Conservation (phyloP, 2,797 vertebrate species). For the Pipistrellus pygmaeus region DNA sequence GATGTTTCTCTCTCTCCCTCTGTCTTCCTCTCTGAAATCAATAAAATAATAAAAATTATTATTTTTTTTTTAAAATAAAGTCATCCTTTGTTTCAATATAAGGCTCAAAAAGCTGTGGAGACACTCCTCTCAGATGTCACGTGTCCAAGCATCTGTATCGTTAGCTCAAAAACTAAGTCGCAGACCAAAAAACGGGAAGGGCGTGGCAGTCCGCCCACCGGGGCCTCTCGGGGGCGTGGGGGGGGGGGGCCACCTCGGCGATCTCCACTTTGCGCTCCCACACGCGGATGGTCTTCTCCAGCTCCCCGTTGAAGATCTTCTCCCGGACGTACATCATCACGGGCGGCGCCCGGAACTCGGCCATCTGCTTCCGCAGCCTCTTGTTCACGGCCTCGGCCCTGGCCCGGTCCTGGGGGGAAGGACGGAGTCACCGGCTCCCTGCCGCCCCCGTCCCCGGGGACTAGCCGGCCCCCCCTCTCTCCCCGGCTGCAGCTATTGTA, state of each 20-base stretch:
- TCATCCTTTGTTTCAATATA: neutral
- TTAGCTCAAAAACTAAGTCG: neutral
- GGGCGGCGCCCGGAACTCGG: conserved; percentile 81
- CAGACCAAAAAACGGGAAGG: neutral
- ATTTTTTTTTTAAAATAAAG: neutral
- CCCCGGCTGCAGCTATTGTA: neutral
- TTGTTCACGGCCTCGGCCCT: conserved; percentile 85
- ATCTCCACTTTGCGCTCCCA: conserved; percentile 90
- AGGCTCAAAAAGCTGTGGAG: neutral
- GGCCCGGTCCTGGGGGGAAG: conserved; percentile 85
- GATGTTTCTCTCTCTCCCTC: too few relatives aligned
- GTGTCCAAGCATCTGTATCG: neutral
- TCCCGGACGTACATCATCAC: conserved; percentile 87
- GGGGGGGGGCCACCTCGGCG: conserved; percentile 84
- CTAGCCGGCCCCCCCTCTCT: neutral
- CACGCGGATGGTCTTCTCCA: conserved; percentile 84
- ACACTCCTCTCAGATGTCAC: neutral
- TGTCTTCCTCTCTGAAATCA: too few relatives aligned
- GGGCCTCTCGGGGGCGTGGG: too few relatives aligned
- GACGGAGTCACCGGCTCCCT: neutral
- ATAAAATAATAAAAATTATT: too few relatives aligned
- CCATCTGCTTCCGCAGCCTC: conserved; percentile 85
- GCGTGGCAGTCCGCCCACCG: neutral
- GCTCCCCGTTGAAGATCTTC: conserved; percentile 82
- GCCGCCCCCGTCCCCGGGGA: neutral